Evolutionary conservation across 2,888 invertebrate species (phyloP).

Genomic region (Steinernema scapterisci): DNA sequence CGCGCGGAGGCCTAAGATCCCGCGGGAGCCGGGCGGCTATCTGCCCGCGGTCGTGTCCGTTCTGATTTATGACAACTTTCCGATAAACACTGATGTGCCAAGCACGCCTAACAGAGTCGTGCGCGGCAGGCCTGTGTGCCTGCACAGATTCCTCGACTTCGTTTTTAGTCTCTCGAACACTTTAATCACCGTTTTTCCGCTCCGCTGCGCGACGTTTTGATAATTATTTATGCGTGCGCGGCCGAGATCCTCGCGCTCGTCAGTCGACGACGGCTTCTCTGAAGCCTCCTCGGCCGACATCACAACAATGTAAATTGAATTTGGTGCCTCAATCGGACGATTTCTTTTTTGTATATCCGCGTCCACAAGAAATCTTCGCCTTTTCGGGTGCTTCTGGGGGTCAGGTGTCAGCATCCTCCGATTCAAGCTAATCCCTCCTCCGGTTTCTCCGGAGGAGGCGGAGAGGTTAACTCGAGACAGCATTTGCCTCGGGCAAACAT

Average conservation of each 20-base stretch:
- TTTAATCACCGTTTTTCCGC: conserved; percentile 25
- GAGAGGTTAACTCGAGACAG: not conserved
- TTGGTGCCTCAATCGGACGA: not conserved
- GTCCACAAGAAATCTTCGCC: not conserved
- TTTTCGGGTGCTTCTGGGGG: not conserved
- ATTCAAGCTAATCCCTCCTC: not conserved
- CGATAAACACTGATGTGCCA: conserved; percentile 27
- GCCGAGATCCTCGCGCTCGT: not conserved
- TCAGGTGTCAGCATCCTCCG: conserved; percentile 1
- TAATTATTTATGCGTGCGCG: conserved; percentile 23
- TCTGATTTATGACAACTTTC: conserved; percentile 32
- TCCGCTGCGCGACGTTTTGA: conserved; percentile 10
- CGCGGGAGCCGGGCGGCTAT: not conserved
- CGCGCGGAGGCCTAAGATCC: not conserved
- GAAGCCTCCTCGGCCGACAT: not conserved
- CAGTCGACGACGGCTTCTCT: no score
- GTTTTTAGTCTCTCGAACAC: not conserved
- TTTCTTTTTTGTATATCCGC: not conserved
- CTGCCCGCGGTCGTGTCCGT: not conserved
- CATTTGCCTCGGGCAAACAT: not conserved
- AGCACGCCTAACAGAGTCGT: not conserved
- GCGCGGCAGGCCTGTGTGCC: no score
- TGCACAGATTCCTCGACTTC: not conserved
- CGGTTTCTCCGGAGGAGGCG: not conserved
- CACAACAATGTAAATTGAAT: conserved; percentile 25